Base-by-base conservation (phyloP, 2,888 invertebrate species). In the Tiliacea citrago region DNA sequence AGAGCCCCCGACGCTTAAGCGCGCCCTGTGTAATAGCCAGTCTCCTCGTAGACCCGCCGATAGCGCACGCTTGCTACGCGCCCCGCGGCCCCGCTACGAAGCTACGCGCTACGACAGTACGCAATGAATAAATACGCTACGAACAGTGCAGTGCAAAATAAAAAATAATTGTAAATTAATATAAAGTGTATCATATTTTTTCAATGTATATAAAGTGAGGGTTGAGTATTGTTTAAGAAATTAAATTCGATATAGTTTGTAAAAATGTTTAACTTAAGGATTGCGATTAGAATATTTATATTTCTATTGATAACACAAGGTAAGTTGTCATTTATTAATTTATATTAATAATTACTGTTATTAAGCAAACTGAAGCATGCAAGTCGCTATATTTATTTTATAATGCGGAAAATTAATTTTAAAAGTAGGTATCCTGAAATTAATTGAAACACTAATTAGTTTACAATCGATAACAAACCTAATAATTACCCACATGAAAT, bases 231-330 rank as follows among this genome's bases (percentile, higher is more conserved):
- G 83, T 81, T 86, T 77, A 76, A 81, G 67, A 83, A 83, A 75
- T 83, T 76, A 80, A 77, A 78, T 70, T 55, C 53, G 75, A 80
- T 60, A 86, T 82, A 68, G 83, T 84, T 88, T 82, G 81, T 87
- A 83, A 90, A 86, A 85, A 90, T 89, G 91, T 88, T 82, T 76
- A 86, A 84, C 77, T 77, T 88, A 85, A 87, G 87, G 81, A 88
- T 84, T 72, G 78, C 84, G 77, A 72, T 89, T 67, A 88, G 87
- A 88, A 89, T 89, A 81, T 86, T 85, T 65, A 86, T 91, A 81
- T 87, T 91, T 76, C 82, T 92, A 82, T 81, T 91, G 75, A 87
- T 87, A 83, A 85, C 88, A 71, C 89, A 91, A 88, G 91, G 92
- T 92, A 88, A 89, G 92, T 84, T 47, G 24, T 24, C 9, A 39